Base-by-base conservation (phyloP, 1,140 invertebrate species). In the Microplitis mediator region DNA sequence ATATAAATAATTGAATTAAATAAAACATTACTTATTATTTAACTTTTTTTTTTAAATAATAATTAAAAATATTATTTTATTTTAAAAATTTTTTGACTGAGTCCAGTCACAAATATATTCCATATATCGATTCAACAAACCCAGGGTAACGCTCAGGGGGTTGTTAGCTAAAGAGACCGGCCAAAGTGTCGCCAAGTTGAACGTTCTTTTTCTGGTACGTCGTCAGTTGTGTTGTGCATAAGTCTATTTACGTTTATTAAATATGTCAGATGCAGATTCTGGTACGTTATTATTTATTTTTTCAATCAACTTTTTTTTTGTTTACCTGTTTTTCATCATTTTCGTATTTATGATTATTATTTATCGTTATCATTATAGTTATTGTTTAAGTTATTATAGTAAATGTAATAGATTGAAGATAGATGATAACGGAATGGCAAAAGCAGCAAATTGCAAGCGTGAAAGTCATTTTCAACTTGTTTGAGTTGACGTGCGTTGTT, bases 81-180 rank as follows among this genome's bases (percentile, higher is more conserved):
- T 35, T 6, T 6, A 36, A 64, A 45, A 64, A 64, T 14, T 50
- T 51, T 52, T 32, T 32, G 8, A 34, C 2, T 6, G 13, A 66
- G 32, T 45, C 39, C 13, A 14, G 23, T 62, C 52, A 69, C 52
- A 69, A 51, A 65, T 39, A 32, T 54, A 16, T 14, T 67, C 50
- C 58, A 62, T 73, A 63, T 86, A 87, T 87, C 83, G 86, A 87
- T 83, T 82, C 76, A 87, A 86, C 85, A 80, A 81, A 81, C 82
- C 86, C 83, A 82, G 83, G 85, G 81, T 83, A 86, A 85, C 74
- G 16, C 31, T 36, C 31, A 45, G 45, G 61, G 66, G 58, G 66
- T 23, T 69, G 64, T 16, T 61, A 60, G 39, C 39, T 45, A 11
- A 45, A n/a, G 58, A 39, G 14, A 39, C 13, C 32, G 75, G 68